Evolutionary conservation across 2,888 invertebrate species (phyloP).

Genomic region (Hemithea aestivaria): DNA sequence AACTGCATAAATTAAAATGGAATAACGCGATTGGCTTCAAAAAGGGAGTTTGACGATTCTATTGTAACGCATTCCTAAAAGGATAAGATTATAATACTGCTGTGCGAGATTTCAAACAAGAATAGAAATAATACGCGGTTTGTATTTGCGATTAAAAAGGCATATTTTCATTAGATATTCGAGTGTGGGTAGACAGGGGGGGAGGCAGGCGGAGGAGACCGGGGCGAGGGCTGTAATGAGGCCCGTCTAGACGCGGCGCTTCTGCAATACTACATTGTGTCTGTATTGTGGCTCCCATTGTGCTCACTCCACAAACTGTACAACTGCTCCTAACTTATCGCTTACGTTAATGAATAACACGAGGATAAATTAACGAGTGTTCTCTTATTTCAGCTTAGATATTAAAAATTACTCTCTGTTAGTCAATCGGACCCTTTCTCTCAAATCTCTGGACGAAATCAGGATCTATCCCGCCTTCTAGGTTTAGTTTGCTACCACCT

Average conservation of each 20-base stretch:
- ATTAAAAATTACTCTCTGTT: no score
- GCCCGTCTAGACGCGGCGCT: conserved; percentile 66
- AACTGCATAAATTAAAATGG: conserved; percentile 1
- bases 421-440: no score
- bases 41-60: not conserved
- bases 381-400: conserved; percentile 8
- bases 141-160: conserved; percentile 43
- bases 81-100: conserved; percentile 1
- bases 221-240: conserved; percentile 50
- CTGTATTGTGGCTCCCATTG: conserved; percentile 50
- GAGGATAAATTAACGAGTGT: conserved; percentile 33
- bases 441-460: no score
- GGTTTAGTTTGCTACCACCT: no score
- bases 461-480: no score
- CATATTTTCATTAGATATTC: conserved; percentile 60
- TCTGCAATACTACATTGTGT: conserved; percentile 51
- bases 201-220: conserved; percentile 32
- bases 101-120: conserved; percentile 3
- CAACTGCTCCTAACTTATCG: conserved; percentile 39
- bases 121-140: no score
- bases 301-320: conserved; percentile 32
- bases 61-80: conserved; percentile 1
- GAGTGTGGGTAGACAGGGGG: conserved; percentile 29
- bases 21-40: conserved; percentile 1
- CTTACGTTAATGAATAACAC: conserved; percentile 47